These are phyloP conservation scores for Phallusia fumigata DNA, from an alignment of 23 tunicate genomes.

Conservation along the genomic window DNA sequence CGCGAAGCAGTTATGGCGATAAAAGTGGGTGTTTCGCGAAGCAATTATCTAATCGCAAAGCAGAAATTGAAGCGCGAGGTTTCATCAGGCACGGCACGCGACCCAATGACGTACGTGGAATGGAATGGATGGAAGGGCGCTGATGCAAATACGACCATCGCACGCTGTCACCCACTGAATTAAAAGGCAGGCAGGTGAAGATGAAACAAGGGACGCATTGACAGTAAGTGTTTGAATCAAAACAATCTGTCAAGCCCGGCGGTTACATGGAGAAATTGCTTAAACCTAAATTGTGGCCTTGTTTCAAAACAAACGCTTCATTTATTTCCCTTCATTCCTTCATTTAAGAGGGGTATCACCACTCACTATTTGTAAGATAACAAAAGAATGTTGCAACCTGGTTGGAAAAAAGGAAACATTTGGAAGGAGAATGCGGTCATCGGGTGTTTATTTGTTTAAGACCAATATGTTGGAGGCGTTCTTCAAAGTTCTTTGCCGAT, in stretches of 20 bases:
- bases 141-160: not conserved
- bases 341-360: too few relatives aligned
- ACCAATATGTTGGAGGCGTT: too few relatives aligned
- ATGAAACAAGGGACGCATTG: not conserved
- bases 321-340: too few relatives aligned
- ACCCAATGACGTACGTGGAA: not conserved
- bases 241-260: not conserved
- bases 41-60: not conserved
- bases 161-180: not conserved
- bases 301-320: too few relatives aligned
- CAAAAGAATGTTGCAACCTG: too few relatives aligned
- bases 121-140: not conserved
- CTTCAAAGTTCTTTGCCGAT: too few relatives aligned
- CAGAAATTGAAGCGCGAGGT: not conserved
- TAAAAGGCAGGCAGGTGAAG: not conserved
- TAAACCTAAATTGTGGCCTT: too few relatives aligned
- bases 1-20: conserved; percentile 9
- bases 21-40: conserved; percentile 11
- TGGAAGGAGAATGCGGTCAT: too few relatives aligned
- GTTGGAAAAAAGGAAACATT: too few relatives aligned
- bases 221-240: not conserved
- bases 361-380: too few relatives aligned
- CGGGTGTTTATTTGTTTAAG: too few relatives aligned
- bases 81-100: not conserved
- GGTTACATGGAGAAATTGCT: not conserved